Base-by-base conservation (phyloP, 2,888 invertebrate species). In the Sinelater perroti region DNA sequence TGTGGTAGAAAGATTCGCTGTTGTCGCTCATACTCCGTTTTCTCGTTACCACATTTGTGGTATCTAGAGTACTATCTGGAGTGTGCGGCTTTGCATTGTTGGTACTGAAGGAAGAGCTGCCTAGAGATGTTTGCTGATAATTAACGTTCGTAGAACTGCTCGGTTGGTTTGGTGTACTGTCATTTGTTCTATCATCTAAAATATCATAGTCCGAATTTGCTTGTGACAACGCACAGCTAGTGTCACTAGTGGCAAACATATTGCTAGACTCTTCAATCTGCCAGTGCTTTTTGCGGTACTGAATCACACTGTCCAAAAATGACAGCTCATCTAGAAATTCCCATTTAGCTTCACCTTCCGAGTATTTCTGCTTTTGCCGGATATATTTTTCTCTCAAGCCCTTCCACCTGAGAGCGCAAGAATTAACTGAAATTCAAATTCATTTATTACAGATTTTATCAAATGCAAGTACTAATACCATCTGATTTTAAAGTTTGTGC, bases 381-480 rank as follows among this genome's bases (percentile, higher is more conserved):
- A 73, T 72, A 53, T 73, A 73, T 50, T 73, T 73, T 51, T 73
- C 73, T 36, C 72, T 60, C 21, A 73, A 54, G 6, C 69, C 72
- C 59, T 73, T 73, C 73, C 73, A 73, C 8, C 70, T 53, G 24
- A 70, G 46, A 64, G 69, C 68, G 56, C 73, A 73, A 26, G 62
- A 51, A 38, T 66, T 66, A 16, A 51, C 61, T 61, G 46, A 28
- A 61, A 55, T 11, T 2, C 26, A 10, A 2, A 17, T 45, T 13
- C n/a, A 18, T 21, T 35, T 6, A 24, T 6, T 24, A 24, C 8
- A 24, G 24, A 24, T 8, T 24, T 5, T 6, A 24, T 24, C 7
- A 3, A n/a, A 30, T 10, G 13, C 30, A 8, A 11, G 10, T 13
- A 30, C 20, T 31, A 30, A 18, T 51, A 61, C 65, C 56, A 47